Percentiles rank a stretch among this genome's conserved stretches.
Conservation (phyloP, 2,888 invertebrate species). For the Trichopoda pennipes region DNA sequence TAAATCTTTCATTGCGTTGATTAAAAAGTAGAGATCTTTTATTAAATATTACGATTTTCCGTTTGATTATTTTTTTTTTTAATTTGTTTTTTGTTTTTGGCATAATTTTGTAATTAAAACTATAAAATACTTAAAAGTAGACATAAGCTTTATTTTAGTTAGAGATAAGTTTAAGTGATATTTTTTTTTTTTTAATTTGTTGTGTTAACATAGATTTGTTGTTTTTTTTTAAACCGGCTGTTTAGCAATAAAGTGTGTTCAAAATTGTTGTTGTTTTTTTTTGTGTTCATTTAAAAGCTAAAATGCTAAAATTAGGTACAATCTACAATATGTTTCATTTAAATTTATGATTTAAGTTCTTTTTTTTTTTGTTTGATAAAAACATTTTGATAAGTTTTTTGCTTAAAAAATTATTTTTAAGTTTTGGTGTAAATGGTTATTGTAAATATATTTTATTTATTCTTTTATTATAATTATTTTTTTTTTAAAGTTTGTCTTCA, state of each 20-base stretch:
- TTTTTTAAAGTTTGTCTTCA: slow-evolving; percentile 50
- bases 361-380: slow-evolving; percentile 22
- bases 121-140: slow-evolving; percentile 52
- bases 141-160: slow-evolving; percentile 52
- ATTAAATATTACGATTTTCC: slow-evolving; percentile 12
- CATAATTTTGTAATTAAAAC: slow-evolving; percentile 56
- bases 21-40: slow-evolving; percentile 58
- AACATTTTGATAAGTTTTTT: slow-evolving; percentile 44
- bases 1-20: slow-evolving; percentile 30
- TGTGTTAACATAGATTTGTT: slow-evolving; percentile 15
- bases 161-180: slow-evolving; percentile 31
- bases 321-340: slow-evolving; percentile 65
- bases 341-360: slow-evolving; percentile 26
- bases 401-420: slow-evolving; percentile 19
- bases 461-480: slow-evolving; percentile 64
- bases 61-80: slow-evolving; percentile 3
- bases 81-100: no score
- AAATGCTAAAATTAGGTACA: slow-evolving; percentile 68
- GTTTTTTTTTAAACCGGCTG: slow-evolving; percentile 3
- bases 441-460: slow-evolving; percentile 65
- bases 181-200: slow-evolving; percentile 31
- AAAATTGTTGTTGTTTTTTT: slow-evolving; percentile 20
- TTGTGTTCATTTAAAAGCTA: slow-evolving; percentile 55
- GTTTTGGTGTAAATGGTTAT: slow-evolving; percentile 61
- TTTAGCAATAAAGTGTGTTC: slow-evolving; percentile 23